Evolutionary conservation across 2,888 invertebrate species (phyloP), one percentile per base, ranked within the genome.

Genomic region (Disparrhopalites patrizii): DNA sequence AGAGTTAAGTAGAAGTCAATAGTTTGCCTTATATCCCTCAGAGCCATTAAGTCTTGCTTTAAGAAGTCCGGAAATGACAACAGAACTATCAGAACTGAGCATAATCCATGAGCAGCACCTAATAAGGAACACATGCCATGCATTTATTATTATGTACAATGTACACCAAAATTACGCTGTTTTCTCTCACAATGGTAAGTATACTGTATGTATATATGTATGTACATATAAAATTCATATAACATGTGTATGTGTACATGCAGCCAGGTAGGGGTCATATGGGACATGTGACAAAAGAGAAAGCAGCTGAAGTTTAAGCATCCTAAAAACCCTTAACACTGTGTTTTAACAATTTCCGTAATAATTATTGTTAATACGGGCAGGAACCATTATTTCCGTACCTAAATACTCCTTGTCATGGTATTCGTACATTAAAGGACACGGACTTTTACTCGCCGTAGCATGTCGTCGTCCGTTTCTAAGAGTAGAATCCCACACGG

Each of bases 391-490:
- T 30, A 25, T 13, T 38, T 66, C 8, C n/a, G 84, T 85, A 75
- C 89, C 87, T 31, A 90, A 79, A 77, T 89, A 90, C 78, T 89
- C 86, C 0, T 86, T 85, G 69, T 84, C 82, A 74, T 89, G 87
- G 77, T 90, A 90, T 27, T 86, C 81, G 77, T 87, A 93, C 90
- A 92, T 91, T 60, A 93, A 78, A 1, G 90, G 89, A 71, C 85
- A 82, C 70, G 83, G 79, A 20, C 85, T 84, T 18, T 80, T 81
- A 61, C 84, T 82, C 57, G 79, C 79, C 51, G 79, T 79, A 0
- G 89, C 80, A 80, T 90, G 90, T 47, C 85, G 82, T 56, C 84
- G 81, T 0, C 93, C 93, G 28, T 90, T 91, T 54, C 82, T 79
- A 8, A 92, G 79, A 55, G 89, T 87, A 5, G 85, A 79, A 70